These are phyloP conservation scores for Paracentrotus lividus DNA, from an alignment of 53 echinoderm and acorn worm species.

Conservation along the genomic window DNA sequence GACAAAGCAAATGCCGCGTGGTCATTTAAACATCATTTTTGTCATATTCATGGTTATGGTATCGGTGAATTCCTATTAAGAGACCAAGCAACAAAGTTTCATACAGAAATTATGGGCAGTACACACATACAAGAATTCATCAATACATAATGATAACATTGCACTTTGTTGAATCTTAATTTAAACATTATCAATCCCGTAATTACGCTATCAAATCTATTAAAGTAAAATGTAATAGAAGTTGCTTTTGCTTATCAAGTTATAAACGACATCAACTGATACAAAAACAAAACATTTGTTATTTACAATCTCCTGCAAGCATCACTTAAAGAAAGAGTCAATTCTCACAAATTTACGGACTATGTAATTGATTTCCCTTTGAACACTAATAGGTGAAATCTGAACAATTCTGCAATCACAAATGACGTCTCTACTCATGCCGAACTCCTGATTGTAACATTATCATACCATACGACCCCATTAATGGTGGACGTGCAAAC, in stretches of 20 bases:
- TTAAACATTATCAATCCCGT: neutral
- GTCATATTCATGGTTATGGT: no score
- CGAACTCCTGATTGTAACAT: neutral
- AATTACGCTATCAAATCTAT: neutral
- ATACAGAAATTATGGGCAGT: constrained; percentile 22
- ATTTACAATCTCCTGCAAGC: neutral
- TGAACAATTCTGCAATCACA: constrained; percentile 13
- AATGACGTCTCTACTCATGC: neutral
- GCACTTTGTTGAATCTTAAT: constrained; percentile 43
- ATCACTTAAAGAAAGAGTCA: neutral
- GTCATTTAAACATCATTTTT: no score
- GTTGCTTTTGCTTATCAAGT: neutral
- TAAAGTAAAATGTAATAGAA: neutral
- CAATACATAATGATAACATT: constrained; percentile 49
- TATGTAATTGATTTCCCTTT: neutral
- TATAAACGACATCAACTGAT: neutral
- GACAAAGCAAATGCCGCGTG: no score
- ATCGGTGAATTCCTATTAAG: no score
- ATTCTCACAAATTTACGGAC: neutral
- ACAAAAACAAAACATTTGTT: neutral
- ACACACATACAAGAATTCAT: constrained; percentile 18
- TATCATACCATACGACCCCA: no score
- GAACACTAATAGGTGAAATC: neutral
- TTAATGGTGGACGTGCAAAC: no score
- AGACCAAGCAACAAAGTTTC: constrained; percentile 2